A percentile compares a stretch with the other conserved stretches of the same genome.
These are phyloP conservation scores for Galagoides demidoff DNA, from an alignment of 2,797 vertebrate genomes.

Conservation along the genomic window DNA sequence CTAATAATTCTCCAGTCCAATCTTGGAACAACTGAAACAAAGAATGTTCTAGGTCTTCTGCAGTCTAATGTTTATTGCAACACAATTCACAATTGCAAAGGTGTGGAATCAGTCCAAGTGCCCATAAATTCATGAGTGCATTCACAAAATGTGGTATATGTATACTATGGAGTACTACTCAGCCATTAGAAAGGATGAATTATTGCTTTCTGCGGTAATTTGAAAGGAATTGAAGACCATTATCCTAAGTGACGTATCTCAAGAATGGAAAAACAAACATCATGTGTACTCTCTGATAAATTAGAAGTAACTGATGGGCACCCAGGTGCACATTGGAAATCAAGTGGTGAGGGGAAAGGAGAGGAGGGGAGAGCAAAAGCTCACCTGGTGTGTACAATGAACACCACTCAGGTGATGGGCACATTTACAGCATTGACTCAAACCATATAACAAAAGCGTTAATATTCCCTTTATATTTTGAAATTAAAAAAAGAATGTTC, in stretches of 20 bases:
- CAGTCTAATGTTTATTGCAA: not conserved
- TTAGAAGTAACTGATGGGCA: not conserved
- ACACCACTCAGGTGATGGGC: not conserved
- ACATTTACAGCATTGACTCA: not conserved
- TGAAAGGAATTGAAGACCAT: not conserved
- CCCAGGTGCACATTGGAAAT: not conserved
- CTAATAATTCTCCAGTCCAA: not conserved
- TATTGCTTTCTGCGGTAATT: not conserved
- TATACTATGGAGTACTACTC: not conserved
- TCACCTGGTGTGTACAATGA: not conserved
- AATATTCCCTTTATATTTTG: not conserved
- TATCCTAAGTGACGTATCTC: not conserved
- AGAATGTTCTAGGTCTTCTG: not conserved
- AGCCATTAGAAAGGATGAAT: not conserved
- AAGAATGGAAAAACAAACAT: not conserved
- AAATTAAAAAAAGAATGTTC: not conserved
- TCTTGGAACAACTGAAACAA: not conserved
- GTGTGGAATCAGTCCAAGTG: not conserved
- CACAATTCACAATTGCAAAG: not conserved
- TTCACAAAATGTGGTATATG: not conserved
- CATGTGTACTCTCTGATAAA: not conserved
- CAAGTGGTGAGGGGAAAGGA: too few relatives aligned
- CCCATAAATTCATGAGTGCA: not conserved
- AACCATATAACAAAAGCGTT: not conserved
- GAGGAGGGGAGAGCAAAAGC: not conserved